Percentiles rank a stretch among this genome's conserved stretches.
These are phyloP conservation scores for Mesoligia furuncula DNA, from an alignment of 2,888 invertebrate genomes.

Conservation along the genomic window DNA sequence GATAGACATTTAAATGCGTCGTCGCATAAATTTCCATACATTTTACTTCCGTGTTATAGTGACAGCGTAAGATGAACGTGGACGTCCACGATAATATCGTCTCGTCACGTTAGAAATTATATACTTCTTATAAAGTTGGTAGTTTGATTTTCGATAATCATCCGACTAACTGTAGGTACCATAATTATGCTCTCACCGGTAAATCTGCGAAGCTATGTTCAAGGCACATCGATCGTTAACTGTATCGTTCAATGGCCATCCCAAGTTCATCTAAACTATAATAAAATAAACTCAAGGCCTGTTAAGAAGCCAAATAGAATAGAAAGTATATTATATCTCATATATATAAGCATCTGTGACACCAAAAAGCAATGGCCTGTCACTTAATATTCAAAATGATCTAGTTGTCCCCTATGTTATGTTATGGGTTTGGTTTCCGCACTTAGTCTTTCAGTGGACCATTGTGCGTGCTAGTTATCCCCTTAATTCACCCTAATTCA, in stretches of 20 bases:
- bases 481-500: not conserved
- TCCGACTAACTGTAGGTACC: not conserved
- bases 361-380: slow-evolving; percentile 2
- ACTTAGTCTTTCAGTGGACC: too few species aligned
- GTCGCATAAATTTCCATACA: not conserved
- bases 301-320: not conserved
- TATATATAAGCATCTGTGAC: too few species aligned
- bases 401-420: not conserved
- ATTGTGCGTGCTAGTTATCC: too few species aligned
- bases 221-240: not conserved
- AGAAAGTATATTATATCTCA: not conserved
- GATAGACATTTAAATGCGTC: not conserved
- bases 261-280: not conserved
- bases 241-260: not conserved
- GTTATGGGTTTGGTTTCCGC: too few species aligned
- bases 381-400: slow-evolving; percentile 14
- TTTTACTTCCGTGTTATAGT: not conserved
- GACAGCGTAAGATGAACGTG: not conserved
- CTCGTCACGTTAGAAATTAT: not conserved
- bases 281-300: not conserved
- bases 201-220: not conserved
- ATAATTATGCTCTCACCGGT: not conserved
- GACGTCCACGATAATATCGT: not conserved
- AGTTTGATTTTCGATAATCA: not conserved
- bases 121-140: not conserved